phyloP scores from a whole-genome alignment of 2,113 vertebrate genomes.

The Casuarius casuarius region DNA sequence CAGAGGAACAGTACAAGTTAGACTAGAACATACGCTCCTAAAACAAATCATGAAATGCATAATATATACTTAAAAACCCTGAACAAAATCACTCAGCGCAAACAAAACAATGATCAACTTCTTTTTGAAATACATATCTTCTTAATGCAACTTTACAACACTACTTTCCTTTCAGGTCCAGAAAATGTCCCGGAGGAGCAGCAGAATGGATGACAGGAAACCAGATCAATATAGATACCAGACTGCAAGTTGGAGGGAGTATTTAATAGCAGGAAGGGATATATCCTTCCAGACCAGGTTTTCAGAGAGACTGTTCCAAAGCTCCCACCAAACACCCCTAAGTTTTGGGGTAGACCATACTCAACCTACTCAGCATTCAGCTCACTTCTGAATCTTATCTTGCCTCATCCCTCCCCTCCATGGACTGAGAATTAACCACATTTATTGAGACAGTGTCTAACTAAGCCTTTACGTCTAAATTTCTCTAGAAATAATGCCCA shows the following conservation, averaged over 20 bases:
- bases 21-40: background rate
- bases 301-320: background rate
- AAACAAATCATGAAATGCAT: background rate
- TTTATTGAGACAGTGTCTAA: background rate
- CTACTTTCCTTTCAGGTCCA: background rate
- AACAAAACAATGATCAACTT: background rate
- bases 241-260: rapidly evolving
- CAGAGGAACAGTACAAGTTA: background rate
- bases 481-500: background rate
- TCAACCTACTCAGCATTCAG: background rate
- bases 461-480: background rate
- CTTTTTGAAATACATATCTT: background rate
- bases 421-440: background rate
- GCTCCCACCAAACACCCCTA: background rate
- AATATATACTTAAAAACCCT: background rate
- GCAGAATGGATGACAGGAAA: background rate
- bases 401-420: background rate
- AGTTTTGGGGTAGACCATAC: background rate
- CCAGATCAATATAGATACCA: no score
- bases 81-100: background rate
- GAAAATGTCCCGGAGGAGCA: background rate
- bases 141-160: background rate
- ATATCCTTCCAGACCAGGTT: background rate
- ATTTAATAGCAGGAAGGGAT: rapidly evolving
- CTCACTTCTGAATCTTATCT: background rate